phyloP scores from a whole-genome alignment of 2,888 invertebrate genomes.

The Amaurobius ferox region DNA sequence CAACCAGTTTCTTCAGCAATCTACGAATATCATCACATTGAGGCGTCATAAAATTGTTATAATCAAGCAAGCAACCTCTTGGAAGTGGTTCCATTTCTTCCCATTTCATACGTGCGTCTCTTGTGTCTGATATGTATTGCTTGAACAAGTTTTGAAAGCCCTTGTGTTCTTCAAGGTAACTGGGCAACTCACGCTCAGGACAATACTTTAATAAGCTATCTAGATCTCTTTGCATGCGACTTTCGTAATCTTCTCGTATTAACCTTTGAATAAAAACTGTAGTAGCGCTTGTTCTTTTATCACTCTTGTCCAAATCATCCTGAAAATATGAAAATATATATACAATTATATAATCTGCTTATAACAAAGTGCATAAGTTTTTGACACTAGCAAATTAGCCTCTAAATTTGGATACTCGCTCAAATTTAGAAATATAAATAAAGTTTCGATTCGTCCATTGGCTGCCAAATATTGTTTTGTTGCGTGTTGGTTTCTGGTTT shows the following conservation, averaged over 20 bases:
- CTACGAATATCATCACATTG: constrained; percentile 83
- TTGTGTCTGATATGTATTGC: constrained; percentile 85
- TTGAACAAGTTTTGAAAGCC: constrained; percentile 89
- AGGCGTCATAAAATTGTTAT: not conserved
- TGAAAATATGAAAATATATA: too few species aligned
- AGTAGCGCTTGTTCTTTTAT: too few species aligned
- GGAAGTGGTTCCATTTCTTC: constrained; percentile 92
- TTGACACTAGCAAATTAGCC: too few species aligned
- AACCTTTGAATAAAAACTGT: not conserved
- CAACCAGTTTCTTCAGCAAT: constrained; percentile 92
- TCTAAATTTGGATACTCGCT: too few species aligned
- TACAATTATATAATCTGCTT: too few species aligned
- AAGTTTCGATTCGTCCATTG: too few species aligned
- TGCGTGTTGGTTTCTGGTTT: too few species aligned
- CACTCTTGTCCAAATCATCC: too few species aligned
- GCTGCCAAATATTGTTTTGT: too few species aligned
- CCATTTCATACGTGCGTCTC: constrained; percentile 89
- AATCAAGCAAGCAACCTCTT: constrained; percentile 78
- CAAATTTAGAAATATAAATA: too few species aligned
- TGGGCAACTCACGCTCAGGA: not conserved
- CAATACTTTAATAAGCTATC: constrained; percentile 21
- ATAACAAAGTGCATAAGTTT: too few species aligned
- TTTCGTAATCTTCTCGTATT: not conserved
- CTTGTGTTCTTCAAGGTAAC: constrained; percentile 82
- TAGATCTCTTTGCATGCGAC: constrained; percentile 3